Conservation (phyloP, 2,113 vertebrate genomes). For the Seriola dumerili region DNA sequence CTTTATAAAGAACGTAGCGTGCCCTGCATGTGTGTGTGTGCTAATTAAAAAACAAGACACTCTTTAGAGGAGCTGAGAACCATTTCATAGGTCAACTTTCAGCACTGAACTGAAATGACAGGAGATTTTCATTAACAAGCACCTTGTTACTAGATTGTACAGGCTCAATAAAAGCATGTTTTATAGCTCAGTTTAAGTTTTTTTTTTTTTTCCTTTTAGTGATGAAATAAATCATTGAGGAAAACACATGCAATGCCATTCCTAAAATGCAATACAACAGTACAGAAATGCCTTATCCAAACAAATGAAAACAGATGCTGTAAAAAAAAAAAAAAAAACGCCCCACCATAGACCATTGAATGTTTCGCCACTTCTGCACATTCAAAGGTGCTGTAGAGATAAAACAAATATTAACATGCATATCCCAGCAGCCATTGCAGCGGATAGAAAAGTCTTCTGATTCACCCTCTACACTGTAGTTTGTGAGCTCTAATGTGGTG, state of each 20-base stretch:
- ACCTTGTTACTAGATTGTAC: constrained; percentile 26
- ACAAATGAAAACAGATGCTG: not conserved
- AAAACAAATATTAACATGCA: not conserved
- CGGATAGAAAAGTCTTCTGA: not conserved
- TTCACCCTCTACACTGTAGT: not conserved
- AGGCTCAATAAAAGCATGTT: constrained; percentile 25
- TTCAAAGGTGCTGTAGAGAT: not conserved
- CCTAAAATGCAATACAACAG: not conserved
- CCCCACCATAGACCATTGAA: not conserved
- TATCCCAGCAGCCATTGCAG: not conserved
- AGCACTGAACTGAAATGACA: constrained; percentile 25
- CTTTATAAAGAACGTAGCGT: constrained; percentile 33
- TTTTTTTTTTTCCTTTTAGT: not conserved
- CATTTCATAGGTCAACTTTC: constrained; percentile 54
- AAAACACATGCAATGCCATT: not conserved
- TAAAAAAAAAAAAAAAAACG: not conserved
- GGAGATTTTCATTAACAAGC: constrained; percentile 21
- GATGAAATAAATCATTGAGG: constrained; percentile 13
- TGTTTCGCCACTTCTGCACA: not conserved
- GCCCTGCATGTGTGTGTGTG: constrained; percentile 15
- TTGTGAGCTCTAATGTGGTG: not conserved
- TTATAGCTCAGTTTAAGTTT: not conserved
- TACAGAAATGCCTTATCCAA: not conserved
- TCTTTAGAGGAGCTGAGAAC: constrained; percentile 27
- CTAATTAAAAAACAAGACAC: constrained; percentile 55